Evolutionary conservation across 2,797 vertebrate species (phyloP).

Genomic region (Artibeus jamaicensis): DNA sequence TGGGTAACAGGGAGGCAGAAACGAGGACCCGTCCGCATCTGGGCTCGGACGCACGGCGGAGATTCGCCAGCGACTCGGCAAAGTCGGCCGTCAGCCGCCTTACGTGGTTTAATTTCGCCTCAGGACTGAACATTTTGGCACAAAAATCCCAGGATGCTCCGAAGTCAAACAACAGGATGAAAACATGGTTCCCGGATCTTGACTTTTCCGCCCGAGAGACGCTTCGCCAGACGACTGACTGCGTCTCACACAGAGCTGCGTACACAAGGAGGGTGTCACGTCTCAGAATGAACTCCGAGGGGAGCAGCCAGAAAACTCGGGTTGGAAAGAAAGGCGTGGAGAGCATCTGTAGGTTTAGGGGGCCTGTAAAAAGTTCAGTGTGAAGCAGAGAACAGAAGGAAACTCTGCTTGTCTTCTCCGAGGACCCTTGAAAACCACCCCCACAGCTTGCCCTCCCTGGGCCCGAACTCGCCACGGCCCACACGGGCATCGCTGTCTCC

Average conservation of each 20-base stretch:
- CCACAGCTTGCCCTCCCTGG: background rate
- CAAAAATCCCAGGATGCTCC: background rate
- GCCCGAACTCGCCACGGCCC: background rate
- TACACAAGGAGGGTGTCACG: background rate
- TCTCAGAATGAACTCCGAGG: background rate
- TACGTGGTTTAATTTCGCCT: background rate
- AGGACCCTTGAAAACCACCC: background rate
- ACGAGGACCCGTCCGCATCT: background rate
- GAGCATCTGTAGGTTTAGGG: background rate
- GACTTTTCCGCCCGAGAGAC: background rate
- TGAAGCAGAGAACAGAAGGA: background rate
- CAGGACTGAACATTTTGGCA: background rate
- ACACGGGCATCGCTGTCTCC: background rate
- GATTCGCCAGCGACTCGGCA: background rate
- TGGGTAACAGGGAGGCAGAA: background rate
- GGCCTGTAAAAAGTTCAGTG: background rate
- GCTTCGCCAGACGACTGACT: background rate
- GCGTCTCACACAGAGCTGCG: background rate
- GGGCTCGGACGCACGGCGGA: rapidly evolving
- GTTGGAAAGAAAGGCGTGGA: background rate
- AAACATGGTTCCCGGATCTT: background rate
- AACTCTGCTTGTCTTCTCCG: background rate
- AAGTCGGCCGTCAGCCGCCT: background rate
- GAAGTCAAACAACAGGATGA: background rate
- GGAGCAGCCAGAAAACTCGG: background rate